phyloP scores from a whole-genome alignment of 2,888 invertebrate genomes.

The Pollenia griseotomentosa region DNA sequence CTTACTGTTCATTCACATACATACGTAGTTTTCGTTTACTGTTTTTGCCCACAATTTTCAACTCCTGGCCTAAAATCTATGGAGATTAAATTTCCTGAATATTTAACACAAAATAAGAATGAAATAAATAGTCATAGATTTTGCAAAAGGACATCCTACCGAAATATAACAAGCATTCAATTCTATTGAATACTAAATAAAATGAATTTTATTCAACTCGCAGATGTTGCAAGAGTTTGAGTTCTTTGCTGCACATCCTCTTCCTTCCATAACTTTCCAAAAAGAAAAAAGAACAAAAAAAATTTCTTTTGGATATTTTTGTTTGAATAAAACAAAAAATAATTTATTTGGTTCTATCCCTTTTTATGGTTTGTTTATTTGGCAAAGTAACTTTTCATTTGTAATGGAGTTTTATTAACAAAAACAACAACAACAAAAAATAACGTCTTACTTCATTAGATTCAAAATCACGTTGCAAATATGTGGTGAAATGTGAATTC shows the following conservation, averaged over 20 bases:
- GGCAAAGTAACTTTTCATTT: conserved; percentile 15
- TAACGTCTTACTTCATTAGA: conserved; percentile 49
- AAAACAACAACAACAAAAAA: not conserved
- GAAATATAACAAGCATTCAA: not conserved
- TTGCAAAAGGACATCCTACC: conserved; percentile 29
- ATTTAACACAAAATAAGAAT: conserved; percentile 40
- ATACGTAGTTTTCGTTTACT: not conserved
- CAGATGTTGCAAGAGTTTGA: conserved; percentile 5
- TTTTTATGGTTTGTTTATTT: not conserved
- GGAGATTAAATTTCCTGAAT: conserved; percentile 67
- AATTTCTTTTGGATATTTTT: conserved; percentile 16
- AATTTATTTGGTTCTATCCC: conserved; percentile 38
- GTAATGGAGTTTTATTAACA: not conserved
- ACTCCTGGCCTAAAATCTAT: conserved; percentile 47
- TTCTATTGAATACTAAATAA: conserved; percentile 27
- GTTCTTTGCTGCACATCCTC: conserved; percentile 8
- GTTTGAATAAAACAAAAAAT: conserved; percentile 19
- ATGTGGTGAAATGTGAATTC: conserved; percentile 38
- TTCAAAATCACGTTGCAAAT: conserved; percentile 51
- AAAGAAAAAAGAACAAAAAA: conserved; percentile 16
- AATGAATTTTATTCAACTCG: conserved; percentile 46
- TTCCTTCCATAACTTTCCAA: not conserved
- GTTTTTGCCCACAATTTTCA: conserved; percentile 12
- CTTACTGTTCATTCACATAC: conserved; percentile 21
- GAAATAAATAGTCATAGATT: conserved; percentile 30